phyloP scores from a whole-genome alignment of 2,797 vertebrate species.

The Nannoperca obscura region DNA sequence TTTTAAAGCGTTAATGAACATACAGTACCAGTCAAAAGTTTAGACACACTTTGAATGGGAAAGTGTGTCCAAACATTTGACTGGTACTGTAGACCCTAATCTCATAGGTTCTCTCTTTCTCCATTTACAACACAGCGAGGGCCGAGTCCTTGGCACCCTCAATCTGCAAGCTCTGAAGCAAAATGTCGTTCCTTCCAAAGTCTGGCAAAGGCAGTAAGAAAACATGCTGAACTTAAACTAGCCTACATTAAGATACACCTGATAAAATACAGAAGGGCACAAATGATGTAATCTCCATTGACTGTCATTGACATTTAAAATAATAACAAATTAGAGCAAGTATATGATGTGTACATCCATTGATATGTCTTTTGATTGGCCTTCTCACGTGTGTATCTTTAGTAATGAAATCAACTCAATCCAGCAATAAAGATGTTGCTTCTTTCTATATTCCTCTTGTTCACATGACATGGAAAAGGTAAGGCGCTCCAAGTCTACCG shows the following conservation, averaged over 20 bases:
- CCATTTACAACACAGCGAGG: background rate
- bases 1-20: background rate
- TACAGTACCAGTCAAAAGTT: no score
- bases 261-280: background rate
- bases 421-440: conserved; percentile 27
- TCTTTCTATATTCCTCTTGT: conserved; percentile 25
- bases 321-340: background rate
- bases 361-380: background rate
- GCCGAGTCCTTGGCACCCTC: background rate
- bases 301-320: background rate
- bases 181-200: background rate
- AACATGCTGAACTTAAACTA: background rate
- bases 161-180: background rate
- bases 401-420: conserved; percentile 23
- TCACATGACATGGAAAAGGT: conserved; percentile 13
- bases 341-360: background rate
- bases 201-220: conserved; percentile 2
- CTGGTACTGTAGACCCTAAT: no score
- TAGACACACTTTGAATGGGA: no score
- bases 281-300: background rate
- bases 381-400: background rate
- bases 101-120: background rate
- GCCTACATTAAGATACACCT: background rate
- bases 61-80: no score
- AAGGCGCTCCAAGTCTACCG: conserved; percentile 23